Conservation (phyloP, 2,888 invertebrate species). For the Dasypolia templi region DNA sequence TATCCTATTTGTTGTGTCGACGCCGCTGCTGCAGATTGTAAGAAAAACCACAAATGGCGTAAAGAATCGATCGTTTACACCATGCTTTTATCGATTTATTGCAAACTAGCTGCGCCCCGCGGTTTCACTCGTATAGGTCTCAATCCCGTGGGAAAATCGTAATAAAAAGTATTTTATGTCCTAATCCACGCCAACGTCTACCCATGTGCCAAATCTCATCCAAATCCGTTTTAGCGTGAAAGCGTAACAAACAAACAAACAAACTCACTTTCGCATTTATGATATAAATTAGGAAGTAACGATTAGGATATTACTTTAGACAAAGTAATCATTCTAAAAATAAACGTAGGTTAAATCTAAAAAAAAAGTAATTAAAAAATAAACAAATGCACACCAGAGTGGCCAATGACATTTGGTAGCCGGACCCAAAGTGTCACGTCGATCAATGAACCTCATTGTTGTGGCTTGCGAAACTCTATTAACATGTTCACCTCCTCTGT, state of each 20-base stretch:
- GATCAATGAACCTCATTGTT: conserved; percentile 86
- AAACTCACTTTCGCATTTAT: too few species aligned
- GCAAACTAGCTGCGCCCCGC: too few species aligned
- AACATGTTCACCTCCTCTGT: conserved; percentile 70
- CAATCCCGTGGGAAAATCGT: too few species aligned
- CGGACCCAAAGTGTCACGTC: conserved; percentile 69
- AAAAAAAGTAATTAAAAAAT: not conserved
- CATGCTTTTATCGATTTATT: not conserved
- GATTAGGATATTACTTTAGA: too few species aligned
- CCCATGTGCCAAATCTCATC: too few species aligned
- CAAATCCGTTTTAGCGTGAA: too few species aligned
- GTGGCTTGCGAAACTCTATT: conserved; percentile 81
- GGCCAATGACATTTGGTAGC: conserved; percentile 61
- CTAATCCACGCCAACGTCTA: too few species aligned
- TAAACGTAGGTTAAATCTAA: not conserved
- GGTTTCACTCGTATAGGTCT: too few species aligned
- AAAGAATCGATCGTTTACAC: not conserved
- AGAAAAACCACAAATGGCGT: conserved; percentile 1
- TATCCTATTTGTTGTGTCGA: not conserved
- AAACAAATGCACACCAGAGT: conserved; percentile 32
- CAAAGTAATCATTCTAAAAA: conserved; percentile 2
- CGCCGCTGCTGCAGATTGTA: not conserved
- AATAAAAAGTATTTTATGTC: too few species aligned
- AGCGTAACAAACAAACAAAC: too few species aligned
- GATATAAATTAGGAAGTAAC: too few species aligned